A percentile compares a stretch with the other conserved stretches of the same genome.
Evolutionary conservation across 2,888 invertebrate species (phyloP).

Genomic region (Trichopoda pennipes): DNA sequence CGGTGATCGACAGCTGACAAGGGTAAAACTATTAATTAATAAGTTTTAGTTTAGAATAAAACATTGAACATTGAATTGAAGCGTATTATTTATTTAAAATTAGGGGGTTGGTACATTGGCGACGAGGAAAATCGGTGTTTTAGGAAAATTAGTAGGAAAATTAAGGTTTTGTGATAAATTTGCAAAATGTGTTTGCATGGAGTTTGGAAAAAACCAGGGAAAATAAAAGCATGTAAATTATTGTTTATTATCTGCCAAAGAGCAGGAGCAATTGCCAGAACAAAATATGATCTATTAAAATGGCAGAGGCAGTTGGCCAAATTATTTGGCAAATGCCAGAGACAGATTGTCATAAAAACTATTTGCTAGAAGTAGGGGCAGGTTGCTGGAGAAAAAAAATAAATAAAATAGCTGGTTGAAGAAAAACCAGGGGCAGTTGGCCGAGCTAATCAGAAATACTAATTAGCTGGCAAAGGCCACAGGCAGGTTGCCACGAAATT

Average conservation of each 20-base stretch:
- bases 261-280: constrained; percentile 29
- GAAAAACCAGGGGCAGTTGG: constrained; percentile 12
- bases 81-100: constrained; percentile 18
- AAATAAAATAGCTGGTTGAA: constrained; percentile 35
- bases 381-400: neutral
- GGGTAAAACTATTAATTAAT: no score
- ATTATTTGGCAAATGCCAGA: constrained; percentile 38
- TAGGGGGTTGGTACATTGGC: constrained; percentile 45
- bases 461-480: constrained; percentile 37
- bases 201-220: constrained; percentile 21
- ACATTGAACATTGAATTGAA: no score
- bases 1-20: no score
- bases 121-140: constrained; percentile 50
- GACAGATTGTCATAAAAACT: no score
- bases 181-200: constrained; percentile 22
- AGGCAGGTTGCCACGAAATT: constrained; percentile 25
- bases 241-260: constrained; percentile 36
- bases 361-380: no score
- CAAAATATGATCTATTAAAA: constrained; percentile 40
- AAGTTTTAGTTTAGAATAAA: no score
- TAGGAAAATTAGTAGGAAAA: constrained; percentile 37
- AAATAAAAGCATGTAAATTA: constrained; percentile 22
- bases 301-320: constrained; percentile 35
- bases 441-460: constrained; percentile 22
- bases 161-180: constrained; percentile 26